These are phyloP conservation scores for Xyliphius kryptos DNA, from an alignment of 2,113 vertebrate species.

Conservation along the genomic window DNA sequence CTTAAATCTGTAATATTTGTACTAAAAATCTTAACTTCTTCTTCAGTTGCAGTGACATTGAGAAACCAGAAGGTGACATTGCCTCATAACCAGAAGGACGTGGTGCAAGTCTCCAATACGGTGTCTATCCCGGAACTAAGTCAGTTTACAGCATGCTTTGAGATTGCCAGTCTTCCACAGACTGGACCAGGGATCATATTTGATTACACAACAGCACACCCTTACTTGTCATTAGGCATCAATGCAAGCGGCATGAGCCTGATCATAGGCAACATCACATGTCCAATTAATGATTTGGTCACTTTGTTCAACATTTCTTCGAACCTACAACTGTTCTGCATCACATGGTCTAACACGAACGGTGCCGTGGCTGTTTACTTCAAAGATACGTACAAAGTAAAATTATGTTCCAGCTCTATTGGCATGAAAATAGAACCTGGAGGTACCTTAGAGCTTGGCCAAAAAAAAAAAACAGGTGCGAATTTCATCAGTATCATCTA, in stretches of 20 bases:
- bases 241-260: slow-evolving; percentile 51
- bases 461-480: slow-evolving; percentile 44
- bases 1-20: too few relatives aligned
- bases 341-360: slow-evolving; percentile 65
- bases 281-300: slow-evolving; percentile 61
- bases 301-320: slow-evolving; percentile 62
- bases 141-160: slow-evolving; percentile 83
- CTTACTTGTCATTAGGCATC: slow-evolving; percentile 67
- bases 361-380: slow-evolving; percentile 61
- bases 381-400: slow-evolving; percentile 50
- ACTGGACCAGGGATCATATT: slow-evolving; percentile 69
- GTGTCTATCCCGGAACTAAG: slow-evolving; percentile 70
- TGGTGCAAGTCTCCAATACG: slow-evolving; percentile 56
- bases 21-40: slow-evolving; percentile 42
- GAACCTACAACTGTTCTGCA: slow-evolving; percentile 70
- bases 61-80: slow-evolving; percentile 88
- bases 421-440: slow-evolving; percentile 57
- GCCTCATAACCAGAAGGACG: slow-evolving; percentile 50
- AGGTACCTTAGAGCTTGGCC: slow-evolving; percentile 71
- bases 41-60: slow-evolving; percentile 82
- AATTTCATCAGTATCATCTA: slow-evolving; percentile 80
- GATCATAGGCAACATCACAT: slow-evolving; percentile 56
- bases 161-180: slow-evolving; percentile 62
- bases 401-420: slow-evolving; percentile 54
- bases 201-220: slow-evolving; percentile 57